Percentiles rank a stretch among this genome's conserved stretches.
These are phyloP conservation scores for Pyrocephalus nanus DNA, from an alignment of 2,797 vertebrate species.

Conservation along the genomic window DNA sequence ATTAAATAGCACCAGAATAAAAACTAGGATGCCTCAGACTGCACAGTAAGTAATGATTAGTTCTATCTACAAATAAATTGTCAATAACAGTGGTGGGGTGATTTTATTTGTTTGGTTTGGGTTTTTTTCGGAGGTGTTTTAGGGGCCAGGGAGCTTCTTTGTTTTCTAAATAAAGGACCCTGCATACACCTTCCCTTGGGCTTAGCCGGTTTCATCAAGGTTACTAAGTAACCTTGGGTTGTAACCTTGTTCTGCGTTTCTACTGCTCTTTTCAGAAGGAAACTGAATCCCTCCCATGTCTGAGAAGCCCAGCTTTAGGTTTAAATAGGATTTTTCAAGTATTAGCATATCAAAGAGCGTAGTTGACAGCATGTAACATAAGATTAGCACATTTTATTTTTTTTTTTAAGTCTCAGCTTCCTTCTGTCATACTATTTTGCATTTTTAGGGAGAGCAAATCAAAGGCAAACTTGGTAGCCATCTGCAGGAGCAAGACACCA, in stretches of 20 bases:
- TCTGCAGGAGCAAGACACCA: neutral
- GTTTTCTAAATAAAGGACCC: neutral
- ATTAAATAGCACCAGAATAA: neutral
- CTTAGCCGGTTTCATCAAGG: neutral
- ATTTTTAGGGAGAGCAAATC: neutral
- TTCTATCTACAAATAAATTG: neutral
- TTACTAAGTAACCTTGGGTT: conserved; percentile 20
- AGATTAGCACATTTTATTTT: conserved; percentile 25
- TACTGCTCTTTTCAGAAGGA: neutral
- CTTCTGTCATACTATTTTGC: conserved; percentile 4
- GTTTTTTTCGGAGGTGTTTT: neutral
- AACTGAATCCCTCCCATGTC: neutral
- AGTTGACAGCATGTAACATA: neutral
- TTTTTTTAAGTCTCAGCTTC: neutral
- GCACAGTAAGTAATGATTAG: neutral
- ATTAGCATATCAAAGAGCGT: conserved; percentile 46
- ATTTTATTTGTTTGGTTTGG: neutral
- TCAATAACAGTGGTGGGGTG: neutral
- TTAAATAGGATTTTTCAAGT: conserved; percentile 46
- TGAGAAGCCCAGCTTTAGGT: neutral
- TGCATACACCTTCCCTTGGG: neutral
- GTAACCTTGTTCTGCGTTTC: neutral
- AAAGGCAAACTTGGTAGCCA: neutral
- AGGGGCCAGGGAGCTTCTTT: neutral
- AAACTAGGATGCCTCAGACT: neutral